phyloP scores from a whole-genome alignment of 2,797 vertebrate genomes.

The Chaunax sp. region DNA sequence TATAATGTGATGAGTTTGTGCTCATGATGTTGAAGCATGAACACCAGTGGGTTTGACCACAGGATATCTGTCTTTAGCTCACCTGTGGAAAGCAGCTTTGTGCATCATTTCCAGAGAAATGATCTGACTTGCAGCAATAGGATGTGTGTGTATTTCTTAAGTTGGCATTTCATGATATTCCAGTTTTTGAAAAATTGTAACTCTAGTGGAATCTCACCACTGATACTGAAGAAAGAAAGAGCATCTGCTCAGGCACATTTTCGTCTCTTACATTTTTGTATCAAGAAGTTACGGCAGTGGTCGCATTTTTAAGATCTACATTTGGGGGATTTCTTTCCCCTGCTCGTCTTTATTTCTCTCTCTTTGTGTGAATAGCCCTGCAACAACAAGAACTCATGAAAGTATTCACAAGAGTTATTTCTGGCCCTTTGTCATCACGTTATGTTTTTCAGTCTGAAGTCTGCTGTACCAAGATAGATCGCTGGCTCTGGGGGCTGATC shows the following conservation, averaged over 20 bases:
- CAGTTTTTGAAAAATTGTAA: conserved; percentile 31
- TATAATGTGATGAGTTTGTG: conserved; percentile 15
- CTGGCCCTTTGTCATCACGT: conserved; percentile 70
- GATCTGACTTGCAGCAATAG: conserved; percentile 25
- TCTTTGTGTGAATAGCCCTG: conserved; percentile 38
- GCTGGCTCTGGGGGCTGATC: conserved; percentile 31
- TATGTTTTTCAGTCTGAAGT: conserved; percentile 56
- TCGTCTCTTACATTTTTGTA: background rate
- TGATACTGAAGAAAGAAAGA: conserved; percentile 2
- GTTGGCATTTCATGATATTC: conserved; percentile 34
- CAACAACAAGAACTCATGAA: conserved; percentile 72
- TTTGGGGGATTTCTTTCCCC: conserved; percentile 23
- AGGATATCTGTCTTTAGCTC: conserved; percentile 30
- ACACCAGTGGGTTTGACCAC: conserved; percentile 21
- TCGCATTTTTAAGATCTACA: conserved; percentile 22
- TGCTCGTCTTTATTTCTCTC: conserved; percentile 6
- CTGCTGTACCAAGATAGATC: conserved; percentile 42
- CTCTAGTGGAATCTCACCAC: conserved; percentile 18
- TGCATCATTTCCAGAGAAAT: conserved; percentile 27
- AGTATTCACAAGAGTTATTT: conserved; percentile 75
- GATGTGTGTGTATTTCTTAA: conserved; percentile 45
- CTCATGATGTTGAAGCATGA: conserved; percentile 8
- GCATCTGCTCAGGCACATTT: too few species aligned
- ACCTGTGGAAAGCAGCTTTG: conserved; percentile 24
- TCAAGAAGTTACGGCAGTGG: background rate